These are phyloP conservation scores for Calosoma granatense DNA, from an alignment of 1,140 invertebrate species.

Conservation along the genomic window DNA sequence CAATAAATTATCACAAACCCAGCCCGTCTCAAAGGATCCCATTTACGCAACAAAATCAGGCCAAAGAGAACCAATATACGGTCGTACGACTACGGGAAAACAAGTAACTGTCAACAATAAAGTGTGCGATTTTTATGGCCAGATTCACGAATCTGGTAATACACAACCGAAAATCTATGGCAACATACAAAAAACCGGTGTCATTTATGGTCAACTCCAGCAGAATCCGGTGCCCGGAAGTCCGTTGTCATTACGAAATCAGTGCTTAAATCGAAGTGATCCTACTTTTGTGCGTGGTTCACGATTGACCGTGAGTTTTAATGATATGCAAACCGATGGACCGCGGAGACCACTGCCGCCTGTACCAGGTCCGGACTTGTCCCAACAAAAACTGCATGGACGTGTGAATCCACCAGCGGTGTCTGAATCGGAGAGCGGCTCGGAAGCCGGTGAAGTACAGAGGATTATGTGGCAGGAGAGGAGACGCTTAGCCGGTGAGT, in stretches of 20 bases:
- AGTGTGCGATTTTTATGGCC: conserved; percentile 33
- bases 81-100: conserved; percentile 14
- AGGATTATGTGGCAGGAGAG: conserved; percentile 39
- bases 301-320: conserved; percentile 30
- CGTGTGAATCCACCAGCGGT: not conserved
- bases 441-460: conserved; percentile 51
- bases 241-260: conserved; percentile 14
- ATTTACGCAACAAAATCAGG: conserved; percentile 13
- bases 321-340: conserved; percentile 25
- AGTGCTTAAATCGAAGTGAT: conserved; percentile 17
- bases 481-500: conserved; percentile 24
- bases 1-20: not conserved
- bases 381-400: not conserved
- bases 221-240: conserved; percentile 10
- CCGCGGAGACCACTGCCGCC: conserved; percentile 28
- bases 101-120: conserved; percentile 28
- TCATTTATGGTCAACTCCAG: conserved; percentile 29
- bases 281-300: conserved; percentile 28
- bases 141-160: conserved; percentile 27
- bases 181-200: conserved; percentile 23
- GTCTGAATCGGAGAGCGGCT: conserved; percentile 49
- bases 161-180: conserved; percentile 7
- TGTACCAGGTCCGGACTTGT: conserved; percentile 17
- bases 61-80: conserved; percentile 14
- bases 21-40: not conserved